Evolutionary conservation across 1,140 invertebrate genomes (phyloP), one percentile per base, ranked within the genome.

Genomic region (Drosophila nannoptera): DNA sequence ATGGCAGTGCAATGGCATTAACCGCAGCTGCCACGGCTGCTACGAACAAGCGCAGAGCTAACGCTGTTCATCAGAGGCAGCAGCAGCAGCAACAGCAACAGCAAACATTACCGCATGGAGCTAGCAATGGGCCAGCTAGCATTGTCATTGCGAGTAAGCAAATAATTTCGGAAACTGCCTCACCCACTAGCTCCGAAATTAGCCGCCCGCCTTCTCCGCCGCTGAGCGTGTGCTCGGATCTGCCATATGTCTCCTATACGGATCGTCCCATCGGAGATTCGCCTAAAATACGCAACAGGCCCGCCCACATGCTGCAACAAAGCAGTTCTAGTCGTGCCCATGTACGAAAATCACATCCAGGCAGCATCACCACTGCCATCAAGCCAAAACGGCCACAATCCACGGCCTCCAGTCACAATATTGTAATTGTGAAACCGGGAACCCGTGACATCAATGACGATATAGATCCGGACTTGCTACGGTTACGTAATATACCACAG

Each of bases 191-290:
- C 38, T 87, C 84, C 0, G 87, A 88, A 33, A 53, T 88, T 29
- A 87, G 87, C 52, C 65, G 87, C 0, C 94, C 94, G 58, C 94
- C 92, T 2, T 95, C 94, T 12, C 96, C 96, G 1, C 94, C 96
- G 4, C 94, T 95, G 0, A 97, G 96, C 78, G 93, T 97, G 33
- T 97, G 96, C 87, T 94, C 95, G 0, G 97, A 98, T 89, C 91
- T 98, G 62, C 97, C 97, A 0, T 99, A 98, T 84, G 97, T 98
- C 80, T 97, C 97, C 0, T 98, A 97, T 73, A 97, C 96, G 0
- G 97, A 97, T 88, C 92, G 96, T 69, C 96, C 97, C 5, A 98
- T 98, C 69, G 96, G 96, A 75, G 93, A 96, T 89, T 96, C 95
- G 5, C 94, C 94, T 29, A 95, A 96, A 87, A 91, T 94, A 70